Percentiles rank a stretch among this genome's conserved stretches.
These are phyloP conservation scores for Ciconia maguari DNA, from an alignment of 2,113 vertebrate genomes.

Conservation along the genomic window DNA sequence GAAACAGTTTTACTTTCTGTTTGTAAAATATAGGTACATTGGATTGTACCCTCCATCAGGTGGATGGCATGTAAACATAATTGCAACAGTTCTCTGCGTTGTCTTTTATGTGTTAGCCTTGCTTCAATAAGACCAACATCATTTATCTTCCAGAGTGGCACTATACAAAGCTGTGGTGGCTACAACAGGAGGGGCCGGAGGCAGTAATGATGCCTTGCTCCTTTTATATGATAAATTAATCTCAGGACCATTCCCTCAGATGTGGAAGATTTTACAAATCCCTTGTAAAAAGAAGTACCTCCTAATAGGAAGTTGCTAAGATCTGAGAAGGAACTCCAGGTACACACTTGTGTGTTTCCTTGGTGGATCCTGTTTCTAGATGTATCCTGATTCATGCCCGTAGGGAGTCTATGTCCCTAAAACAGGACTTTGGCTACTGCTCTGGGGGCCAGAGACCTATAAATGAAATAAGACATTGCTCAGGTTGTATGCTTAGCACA, in stretches of 20 bases:
- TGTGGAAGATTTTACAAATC: background rate
- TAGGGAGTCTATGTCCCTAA: background rate
- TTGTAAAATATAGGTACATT: background rate
- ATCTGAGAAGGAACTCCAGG: background rate
- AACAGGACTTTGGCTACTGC: background rate
- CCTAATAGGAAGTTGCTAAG: background rate
- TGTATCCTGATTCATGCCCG: background rate
- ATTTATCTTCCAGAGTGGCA: background rate
- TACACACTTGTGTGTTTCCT: background rate
- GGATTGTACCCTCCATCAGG: background rate
- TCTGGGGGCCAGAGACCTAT: background rate
- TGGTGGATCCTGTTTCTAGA: background rate
- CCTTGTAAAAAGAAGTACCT: background rate
- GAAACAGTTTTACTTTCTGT: background rate
- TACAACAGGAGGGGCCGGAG: background rate
- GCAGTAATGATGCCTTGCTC: background rate
- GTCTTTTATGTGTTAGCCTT: background rate
- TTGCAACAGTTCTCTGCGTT: background rate
- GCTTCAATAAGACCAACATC: background rate
- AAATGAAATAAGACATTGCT: background rate
- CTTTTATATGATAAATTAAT: background rate
- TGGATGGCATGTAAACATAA: background rate
- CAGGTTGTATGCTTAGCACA: background rate
- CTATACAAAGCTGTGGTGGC: background rate
- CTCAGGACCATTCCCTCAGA: background rate